phyloP scores from a whole-genome alignment of 53 echinoderm and acorn worm species.

The Pentamera pediparva region DNA sequence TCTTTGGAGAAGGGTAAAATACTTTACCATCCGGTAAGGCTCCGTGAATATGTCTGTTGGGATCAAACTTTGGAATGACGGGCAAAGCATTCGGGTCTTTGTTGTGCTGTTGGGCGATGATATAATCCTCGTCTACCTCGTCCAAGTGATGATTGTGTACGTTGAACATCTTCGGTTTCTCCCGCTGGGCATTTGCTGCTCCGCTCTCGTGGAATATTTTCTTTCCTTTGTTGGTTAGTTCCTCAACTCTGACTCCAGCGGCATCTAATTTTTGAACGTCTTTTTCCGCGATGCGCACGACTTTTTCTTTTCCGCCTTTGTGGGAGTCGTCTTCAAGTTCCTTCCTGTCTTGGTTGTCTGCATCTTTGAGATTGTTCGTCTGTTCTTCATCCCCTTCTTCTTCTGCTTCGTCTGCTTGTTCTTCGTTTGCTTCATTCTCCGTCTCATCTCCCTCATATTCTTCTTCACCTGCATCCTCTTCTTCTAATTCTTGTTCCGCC shows the following conservation, averaged over 20 bases:
- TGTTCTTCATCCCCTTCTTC: neutral
- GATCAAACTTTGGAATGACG: conserved; percentile 56
- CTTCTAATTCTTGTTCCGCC: neutral
- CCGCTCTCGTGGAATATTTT: neutral
- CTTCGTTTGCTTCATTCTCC: neutral
- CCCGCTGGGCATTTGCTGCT: neutral
- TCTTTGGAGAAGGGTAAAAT: conserved; percentile 57
- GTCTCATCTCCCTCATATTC: neutral
- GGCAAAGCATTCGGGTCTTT: conserved; percentile 31
- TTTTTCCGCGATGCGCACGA: neutral
- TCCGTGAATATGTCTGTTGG: conserved; percentile 48
- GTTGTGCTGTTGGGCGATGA: conserved; percentile 38
- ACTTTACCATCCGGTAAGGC: conserved; percentile 1
- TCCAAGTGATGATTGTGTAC: conserved; percentile 14
- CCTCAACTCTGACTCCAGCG: neutral
- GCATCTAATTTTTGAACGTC: conserved; percentile 10
- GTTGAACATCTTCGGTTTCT: neutral
- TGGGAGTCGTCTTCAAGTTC: neutral
- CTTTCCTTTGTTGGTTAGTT: neutral
- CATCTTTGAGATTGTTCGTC: neutral
- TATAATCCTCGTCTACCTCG: conserved; percentile 41
- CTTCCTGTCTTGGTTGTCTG: neutral
- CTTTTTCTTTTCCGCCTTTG: conserved; percentile 1
- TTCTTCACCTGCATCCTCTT: neutral
- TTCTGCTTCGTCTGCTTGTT: neutral